These are phyloP conservation scores for Sepiola atlantica DNA, from an alignment of 2,888 invertebrate species.

Conservation along the genomic window DNA sequence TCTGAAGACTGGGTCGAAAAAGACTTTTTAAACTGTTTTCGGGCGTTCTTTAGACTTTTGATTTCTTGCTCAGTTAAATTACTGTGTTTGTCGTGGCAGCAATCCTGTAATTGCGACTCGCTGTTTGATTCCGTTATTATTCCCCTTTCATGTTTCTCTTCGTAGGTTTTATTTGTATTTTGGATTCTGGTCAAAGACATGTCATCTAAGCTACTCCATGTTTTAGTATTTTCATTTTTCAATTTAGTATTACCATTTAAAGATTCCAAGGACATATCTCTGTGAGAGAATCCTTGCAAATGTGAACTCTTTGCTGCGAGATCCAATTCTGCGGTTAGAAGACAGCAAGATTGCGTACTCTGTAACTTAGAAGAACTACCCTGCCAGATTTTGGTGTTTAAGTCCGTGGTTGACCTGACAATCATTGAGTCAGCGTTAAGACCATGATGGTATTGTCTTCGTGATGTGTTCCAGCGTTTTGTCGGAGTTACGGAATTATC, in stretches of 20 bases:
- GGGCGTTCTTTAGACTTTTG: not conserved
- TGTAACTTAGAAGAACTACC: not conserved
- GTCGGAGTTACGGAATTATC: not conserved
- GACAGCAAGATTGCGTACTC: not conserved
- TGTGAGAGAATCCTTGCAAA: not conserved
- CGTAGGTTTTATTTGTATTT: not conserved
- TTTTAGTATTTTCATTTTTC: not conserved
- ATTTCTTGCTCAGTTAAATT: not conserved
- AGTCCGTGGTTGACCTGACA: not conserved
- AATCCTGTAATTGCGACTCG: not conserved
- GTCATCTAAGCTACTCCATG: not conserved
- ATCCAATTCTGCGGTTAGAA: not conserved
- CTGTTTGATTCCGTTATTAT: not conserved
- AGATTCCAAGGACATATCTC: not conserved
- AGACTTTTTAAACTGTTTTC: not conserved
- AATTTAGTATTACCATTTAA: not conserved
- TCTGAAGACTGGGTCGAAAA: not conserved
- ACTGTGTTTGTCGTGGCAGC: not conserved
- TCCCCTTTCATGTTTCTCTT: not conserved
- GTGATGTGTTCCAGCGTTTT: not conserved
- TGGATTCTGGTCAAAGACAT: not conserved
- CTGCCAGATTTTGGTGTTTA: not conserved
- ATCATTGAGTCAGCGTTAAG: not conserved
- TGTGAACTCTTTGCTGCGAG: not conserved
- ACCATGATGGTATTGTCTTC: constrained; percentile 51